phyloP scores from a whole-genome alignment of 2,113 vertebrate genomes.

The Centropus unirufus region DNA sequence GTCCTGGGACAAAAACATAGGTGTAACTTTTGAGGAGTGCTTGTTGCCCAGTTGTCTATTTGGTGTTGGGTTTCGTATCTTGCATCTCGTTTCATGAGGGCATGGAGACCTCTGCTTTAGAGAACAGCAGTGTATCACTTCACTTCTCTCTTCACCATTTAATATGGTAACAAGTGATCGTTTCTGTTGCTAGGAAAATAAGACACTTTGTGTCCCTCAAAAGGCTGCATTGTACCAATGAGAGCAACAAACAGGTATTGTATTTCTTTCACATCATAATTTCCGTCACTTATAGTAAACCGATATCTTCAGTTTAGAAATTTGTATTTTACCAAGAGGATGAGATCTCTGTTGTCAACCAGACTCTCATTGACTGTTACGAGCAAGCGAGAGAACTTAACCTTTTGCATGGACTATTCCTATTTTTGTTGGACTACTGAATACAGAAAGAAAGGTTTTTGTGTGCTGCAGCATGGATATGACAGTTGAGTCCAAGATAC shows the following conservation, averaged over 20 bases:
- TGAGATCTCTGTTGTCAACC: neutral
- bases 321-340: neutral
- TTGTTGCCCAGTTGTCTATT: neutral
- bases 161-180: constrained; percentile 59
- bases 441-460: neutral
- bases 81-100: neutral
- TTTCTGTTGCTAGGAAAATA: constrained; percentile 87
- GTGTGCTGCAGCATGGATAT: neutral
- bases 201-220: constrained; percentile 95
- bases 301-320: neutral
- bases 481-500: neutral
- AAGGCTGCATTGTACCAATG: constrained; percentile 82
- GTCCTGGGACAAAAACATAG: neutral
- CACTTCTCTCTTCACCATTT: neutral
- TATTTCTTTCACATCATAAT: neutral
- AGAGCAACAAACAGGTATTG: constrained; percentile 92
- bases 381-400: neutral
- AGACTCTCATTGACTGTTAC: neutral
- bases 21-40: neutral
- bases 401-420: neutral
- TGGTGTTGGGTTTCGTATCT: neutral
- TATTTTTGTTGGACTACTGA: neutral
- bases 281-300: neutral
- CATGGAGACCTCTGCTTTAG: neutral
- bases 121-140: neutral